Evolutionary conservation across 2,888 invertebrate genomes (phyloP).

Genomic region (Parelbella ahira): DNA sequence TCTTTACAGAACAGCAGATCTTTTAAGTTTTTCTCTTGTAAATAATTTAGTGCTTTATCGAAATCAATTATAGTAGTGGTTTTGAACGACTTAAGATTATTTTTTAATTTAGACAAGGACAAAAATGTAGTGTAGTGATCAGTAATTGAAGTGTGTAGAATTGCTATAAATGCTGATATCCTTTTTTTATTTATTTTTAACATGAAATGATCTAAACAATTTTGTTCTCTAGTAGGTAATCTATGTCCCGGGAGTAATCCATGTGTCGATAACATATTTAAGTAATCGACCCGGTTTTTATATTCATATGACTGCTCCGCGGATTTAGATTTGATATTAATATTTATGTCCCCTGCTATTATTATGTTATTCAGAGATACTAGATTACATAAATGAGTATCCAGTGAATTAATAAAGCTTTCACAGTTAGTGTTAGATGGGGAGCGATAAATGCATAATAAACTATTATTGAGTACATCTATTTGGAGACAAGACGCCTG

Average conservation of each 20-base stretch:
- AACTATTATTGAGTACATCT: background rate
- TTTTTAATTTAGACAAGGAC: background rate
- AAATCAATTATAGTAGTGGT: background rate
- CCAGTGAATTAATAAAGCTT: background rate
- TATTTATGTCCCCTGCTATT: background rate
- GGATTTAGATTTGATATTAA: background rate
- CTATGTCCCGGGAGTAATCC: background rate
- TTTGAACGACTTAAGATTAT: too few species aligned
- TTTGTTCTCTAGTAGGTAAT: slow-evolving; percentile 31
- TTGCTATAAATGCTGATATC: slow-evolving; percentile 23
- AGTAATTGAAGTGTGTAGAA: background rate
- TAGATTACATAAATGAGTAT: background rate
- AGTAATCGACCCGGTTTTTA: background rate
- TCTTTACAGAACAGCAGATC: background rate
- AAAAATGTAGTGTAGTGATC: background rate
- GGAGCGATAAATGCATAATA: background rate
- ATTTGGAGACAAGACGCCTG: background rate
- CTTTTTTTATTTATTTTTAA: slow-evolving; percentile 29
- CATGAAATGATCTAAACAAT: slow-evolving; percentile 29
- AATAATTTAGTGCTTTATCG: background rate
- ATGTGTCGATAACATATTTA: background rate
- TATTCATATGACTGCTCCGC: background rate
- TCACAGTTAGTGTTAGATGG: background rate
- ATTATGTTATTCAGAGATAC: background rate
- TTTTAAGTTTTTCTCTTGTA: background rate